phyloP scores from a whole-genome alignment of 2,888 invertebrate genomes.

The Orthonychiurus folsomi region DNA sequence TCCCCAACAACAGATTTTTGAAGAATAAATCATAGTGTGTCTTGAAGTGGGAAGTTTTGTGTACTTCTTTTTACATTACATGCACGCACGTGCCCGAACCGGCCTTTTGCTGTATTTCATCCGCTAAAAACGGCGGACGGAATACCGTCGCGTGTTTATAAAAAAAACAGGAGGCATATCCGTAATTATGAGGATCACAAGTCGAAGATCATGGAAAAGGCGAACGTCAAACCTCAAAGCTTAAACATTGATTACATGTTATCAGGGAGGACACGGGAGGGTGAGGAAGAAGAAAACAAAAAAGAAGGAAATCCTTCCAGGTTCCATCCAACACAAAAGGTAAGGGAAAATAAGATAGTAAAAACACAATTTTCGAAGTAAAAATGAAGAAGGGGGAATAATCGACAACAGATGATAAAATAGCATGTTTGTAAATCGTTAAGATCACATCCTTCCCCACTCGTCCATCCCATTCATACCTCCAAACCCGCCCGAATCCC shows the following conservation, averaged over 20 bases:
- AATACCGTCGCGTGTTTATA: background rate
- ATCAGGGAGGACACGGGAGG: slow-evolving; percentile 13
- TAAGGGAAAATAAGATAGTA: background rate
- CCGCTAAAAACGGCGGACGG: background rate
- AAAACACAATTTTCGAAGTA: slow-evolving; percentile 6
- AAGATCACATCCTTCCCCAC: slow-evolving; percentile 12
- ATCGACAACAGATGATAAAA: slow-evolving; percentile 30
- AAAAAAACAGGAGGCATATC: too few relatives aligned
- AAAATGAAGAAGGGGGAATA: slow-evolving; percentile 14
- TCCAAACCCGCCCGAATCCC: slow-evolving; percentile 1
- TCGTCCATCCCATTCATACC: background rate
- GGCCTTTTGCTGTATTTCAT: background rate
- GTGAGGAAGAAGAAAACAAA: too few relatives aligned
- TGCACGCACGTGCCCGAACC: too few relatives aligned
- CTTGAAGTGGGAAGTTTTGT: too few relatives aligned
- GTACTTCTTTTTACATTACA: background rate
- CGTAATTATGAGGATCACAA: background rate
- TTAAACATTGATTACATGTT: slow-evolving; percentile 15
- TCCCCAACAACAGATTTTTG: background rate
- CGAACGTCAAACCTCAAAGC: background rate
- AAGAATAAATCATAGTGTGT: too few relatives aligned
- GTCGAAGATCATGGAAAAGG: background rate
- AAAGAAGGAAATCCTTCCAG: too few relatives aligned
- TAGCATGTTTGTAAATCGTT: slow-evolving; percentile 33
- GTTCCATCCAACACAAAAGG: too few relatives aligned